These are phyloP conservation scores for Phrynocephalus guinanensis DNA, from an alignment of 2,797 vertebrate genomes.

Conservation along the genomic window DNA sequence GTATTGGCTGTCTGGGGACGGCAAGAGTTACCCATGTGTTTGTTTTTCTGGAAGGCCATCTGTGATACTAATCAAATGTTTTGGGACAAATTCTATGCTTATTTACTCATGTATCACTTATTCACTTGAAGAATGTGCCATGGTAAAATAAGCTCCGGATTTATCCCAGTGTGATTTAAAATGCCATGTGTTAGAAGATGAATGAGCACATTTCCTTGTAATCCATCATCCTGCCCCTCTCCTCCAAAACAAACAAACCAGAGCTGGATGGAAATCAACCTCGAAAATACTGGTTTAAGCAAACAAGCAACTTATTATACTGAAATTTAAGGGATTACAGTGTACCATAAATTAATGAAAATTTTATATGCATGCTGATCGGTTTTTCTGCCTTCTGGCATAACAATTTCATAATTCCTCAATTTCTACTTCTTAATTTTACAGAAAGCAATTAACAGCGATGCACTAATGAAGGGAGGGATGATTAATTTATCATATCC, in stretches of 20 bases:
- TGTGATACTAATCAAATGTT: conserved; percentile 23
- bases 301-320: conserved; percentile 18
- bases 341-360: neutral
- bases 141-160: conserved; percentile 7
- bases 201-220: conserved; percentile 43
- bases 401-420: neutral
- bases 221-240: conserved; percentile 39
- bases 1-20: conserved; percentile 7
- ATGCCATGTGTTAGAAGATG: conserved; percentile 42
- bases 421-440: neutral
- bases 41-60: conserved; percentile 12
- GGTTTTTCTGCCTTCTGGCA: neutral
- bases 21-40: neutral
- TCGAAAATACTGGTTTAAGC: conserved; percentile 37
- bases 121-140: conserved; percentile 25
- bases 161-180: conserved; percentile 44
- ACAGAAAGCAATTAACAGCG: neutral
- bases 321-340: conserved; percentile 24
- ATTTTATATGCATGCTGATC: neutral
- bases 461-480: neutral
- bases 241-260: conserved; percentile 6
- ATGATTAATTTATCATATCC: neutral
- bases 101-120: conserved; percentile 23
- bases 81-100: conserved; percentile 25
- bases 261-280: conserved; percentile 33